Evolutionary conservation across 2,113 vertebrate species (phyloP).

Genomic region (Pelecanoides urinatrix): DNA sequence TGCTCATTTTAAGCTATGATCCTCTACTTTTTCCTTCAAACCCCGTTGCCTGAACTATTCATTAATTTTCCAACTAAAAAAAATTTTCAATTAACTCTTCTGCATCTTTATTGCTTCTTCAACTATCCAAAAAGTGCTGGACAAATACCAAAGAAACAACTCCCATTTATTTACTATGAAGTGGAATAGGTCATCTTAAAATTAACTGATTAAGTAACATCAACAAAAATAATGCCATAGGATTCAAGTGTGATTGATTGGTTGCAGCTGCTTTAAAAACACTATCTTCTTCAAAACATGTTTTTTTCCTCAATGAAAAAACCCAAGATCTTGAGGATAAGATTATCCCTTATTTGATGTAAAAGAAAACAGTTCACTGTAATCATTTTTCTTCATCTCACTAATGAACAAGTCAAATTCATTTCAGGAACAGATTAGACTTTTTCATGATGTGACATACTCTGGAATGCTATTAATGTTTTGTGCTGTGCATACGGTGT

Average conservation of each 20-base stretch:
- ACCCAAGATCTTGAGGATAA: not conserved
- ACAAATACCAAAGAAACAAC: not conserved
- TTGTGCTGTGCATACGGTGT: not conserved
- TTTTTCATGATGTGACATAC: not conserved
- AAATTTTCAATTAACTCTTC: not conserved
- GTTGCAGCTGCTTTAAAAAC: not conserved
- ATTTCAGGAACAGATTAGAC: slow-evolving; percentile 8
- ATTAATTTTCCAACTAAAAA: not conserved
- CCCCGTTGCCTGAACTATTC: not conserved
- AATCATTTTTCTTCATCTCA: slow-evolving; percentile 54
- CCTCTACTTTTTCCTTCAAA: not conserved
- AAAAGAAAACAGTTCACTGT: slow-evolving; percentile 20
- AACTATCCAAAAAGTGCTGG: not conserved
- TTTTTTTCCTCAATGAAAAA: not conserved
- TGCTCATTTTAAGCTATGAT: not conserved
- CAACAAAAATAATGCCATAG: not conserved
- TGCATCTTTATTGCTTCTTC: not conserved
- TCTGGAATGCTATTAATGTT: not conserved
- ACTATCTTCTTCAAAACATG: not conserved
- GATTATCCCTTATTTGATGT: not conserved
- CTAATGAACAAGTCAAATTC: slow-evolving; percentile 39
- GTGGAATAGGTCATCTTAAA: not conserved
- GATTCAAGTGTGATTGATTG: rapidly evolving
- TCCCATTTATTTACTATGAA: not conserved
- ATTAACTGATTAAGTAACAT: not conserved